phyloP scores from a whole-genome alignment of 2,888 invertebrate genomes.

The Sepiola atlantica region DNA sequence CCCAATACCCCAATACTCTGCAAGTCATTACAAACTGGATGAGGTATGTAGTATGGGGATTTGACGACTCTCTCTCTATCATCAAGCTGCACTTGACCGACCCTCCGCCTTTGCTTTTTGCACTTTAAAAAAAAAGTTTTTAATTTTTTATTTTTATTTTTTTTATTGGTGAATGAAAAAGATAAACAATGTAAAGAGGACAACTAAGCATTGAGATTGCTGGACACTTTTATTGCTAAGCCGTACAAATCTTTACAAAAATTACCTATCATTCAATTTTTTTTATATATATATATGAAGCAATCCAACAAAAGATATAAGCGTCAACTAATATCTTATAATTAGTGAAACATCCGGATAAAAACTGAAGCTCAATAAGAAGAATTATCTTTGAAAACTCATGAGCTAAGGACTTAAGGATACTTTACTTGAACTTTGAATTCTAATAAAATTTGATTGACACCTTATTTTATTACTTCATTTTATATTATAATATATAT shows the following conservation, averaged over 20 bases:
- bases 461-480: too few species aligned
- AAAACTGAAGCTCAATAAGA: too few species aligned
- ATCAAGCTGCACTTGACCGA: background rate
- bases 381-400: too few species aligned
- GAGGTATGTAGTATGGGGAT: conserved; percentile 25
- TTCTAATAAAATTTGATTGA: too few species aligned
- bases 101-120: background rate
- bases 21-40: background rate
- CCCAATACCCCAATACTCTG: background rate
- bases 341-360: too few species aligned
- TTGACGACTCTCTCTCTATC: background rate
- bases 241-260: background rate
- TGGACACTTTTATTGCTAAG: background rate
- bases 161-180: background rate
- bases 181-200: background rate
- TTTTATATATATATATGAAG: too few species aligned
- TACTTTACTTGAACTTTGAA: too few species aligned
- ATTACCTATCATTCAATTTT: background rate
- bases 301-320: too few species aligned
- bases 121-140: background rate
- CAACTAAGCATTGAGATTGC: background rate
- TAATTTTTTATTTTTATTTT: background rate
- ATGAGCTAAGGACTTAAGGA: too few species aligned
- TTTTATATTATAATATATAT: too few species aligned
- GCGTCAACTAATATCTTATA: too few species aligned